These are phyloP conservation scores for Papilio demoleus DNA, from an alignment of 2,888 invertebrate genomes.

Conservation along the genomic window DNA sequence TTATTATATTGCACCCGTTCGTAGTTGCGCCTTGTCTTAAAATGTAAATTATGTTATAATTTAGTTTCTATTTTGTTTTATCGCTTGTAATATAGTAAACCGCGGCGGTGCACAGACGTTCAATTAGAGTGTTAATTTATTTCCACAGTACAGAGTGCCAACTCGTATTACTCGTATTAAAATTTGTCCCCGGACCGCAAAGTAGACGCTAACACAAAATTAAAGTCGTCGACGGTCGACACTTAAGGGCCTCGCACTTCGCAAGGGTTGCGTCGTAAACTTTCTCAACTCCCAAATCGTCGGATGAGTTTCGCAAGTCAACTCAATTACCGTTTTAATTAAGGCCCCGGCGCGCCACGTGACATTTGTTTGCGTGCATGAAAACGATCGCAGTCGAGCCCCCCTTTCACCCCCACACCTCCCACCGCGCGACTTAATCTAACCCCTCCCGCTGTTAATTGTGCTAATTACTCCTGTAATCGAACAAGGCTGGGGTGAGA, in stretches of 20 bases:
- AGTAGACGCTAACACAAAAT: slow-evolving; percentile 83
- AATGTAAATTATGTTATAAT: not conserved
- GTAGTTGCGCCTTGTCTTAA: not conserved
- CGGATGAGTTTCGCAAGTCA: slow-evolving; percentile 83
- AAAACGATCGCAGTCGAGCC: slow-evolving; percentile 69
- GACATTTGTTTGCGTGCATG: slow-evolving; percentile 84
- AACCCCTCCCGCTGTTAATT: slow-evolving; percentile 75
- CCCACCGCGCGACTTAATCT: slow-evolving; percentile 32
- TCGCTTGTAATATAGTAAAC: slow-evolving; percentile 45
- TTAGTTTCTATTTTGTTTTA: not conserved
- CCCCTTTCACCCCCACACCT: slow-evolving; percentile 41
- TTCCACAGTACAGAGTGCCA: slow-evolving; percentile 75
- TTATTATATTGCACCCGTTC: not conserved
- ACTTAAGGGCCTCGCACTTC: slow-evolving; percentile 80
- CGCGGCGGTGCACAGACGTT: slow-evolving; percentile 58
- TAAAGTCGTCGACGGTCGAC: slow-evolving; percentile 75
- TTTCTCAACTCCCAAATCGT: slow-evolving; percentile 81
- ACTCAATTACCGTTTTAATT: slow-evolving; percentile 84
- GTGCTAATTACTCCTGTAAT: slow-evolving; percentile 84
- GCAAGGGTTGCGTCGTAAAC: slow-evolving; percentile 76
- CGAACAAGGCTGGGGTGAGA: slow-evolving; percentile 78
- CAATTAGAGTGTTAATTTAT: slow-evolving; percentile 74
- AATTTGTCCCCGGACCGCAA: slow-evolving; percentile 79
- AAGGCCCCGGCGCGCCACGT: slow-evolving; percentile 79
- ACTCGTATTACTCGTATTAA: slow-evolving; percentile 71